A percentile compares a stretch with the other conserved stretches of the same genome.
These are phyloP conservation scores for Leptarthrus brevirostris DNA, from an alignment of 2,888 invertebrate genomes.

Conservation along the genomic window DNA sequence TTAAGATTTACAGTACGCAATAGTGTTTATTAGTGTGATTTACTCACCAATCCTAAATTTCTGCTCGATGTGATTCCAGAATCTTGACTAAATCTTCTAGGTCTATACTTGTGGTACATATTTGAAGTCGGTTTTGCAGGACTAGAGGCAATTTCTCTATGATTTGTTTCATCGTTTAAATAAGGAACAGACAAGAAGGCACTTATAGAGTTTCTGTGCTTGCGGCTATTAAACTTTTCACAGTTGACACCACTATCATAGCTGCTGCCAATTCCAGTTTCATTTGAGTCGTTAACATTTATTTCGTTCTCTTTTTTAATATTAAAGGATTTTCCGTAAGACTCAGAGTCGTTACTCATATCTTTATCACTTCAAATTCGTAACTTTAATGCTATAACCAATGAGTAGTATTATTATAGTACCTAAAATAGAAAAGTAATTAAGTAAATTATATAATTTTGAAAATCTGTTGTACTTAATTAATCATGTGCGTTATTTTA, in stretches of 20 bases:
- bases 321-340: constrained; percentile 39
- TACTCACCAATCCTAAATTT: constrained; percentile 56
- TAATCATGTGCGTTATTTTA: too few relatives aligned
- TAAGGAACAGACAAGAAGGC: constrained; percentile 47
- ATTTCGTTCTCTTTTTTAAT: constrained; percentile 19
- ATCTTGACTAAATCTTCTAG: constrained; percentile 64
- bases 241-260: constrained; percentile 47
- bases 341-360: constrained; percentile 51
- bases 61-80: constrained; percentile 64
- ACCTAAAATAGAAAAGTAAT: not conserved
- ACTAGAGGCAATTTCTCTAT: constrained; percentile 48
- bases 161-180: constrained; percentile 14
- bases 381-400: not conserved
- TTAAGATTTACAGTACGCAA: too few relatives aligned
- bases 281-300: constrained; percentile 47
- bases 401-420: not conserved
- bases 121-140: constrained; percentile 46
- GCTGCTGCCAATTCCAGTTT: constrained; percentile 52
- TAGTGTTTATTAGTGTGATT: too few relatives aligned
- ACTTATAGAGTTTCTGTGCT: constrained; percentile 52
- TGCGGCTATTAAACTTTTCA: constrained; percentile 14
- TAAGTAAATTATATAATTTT: too few relatives aligned
- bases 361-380: not conserved
- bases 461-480: too few relatives aligned
- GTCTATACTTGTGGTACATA: constrained; percentile 56